Base-by-base conservation (phyloP, 2,113 vertebrate species). In the Pseudois nayaur region DNA sequence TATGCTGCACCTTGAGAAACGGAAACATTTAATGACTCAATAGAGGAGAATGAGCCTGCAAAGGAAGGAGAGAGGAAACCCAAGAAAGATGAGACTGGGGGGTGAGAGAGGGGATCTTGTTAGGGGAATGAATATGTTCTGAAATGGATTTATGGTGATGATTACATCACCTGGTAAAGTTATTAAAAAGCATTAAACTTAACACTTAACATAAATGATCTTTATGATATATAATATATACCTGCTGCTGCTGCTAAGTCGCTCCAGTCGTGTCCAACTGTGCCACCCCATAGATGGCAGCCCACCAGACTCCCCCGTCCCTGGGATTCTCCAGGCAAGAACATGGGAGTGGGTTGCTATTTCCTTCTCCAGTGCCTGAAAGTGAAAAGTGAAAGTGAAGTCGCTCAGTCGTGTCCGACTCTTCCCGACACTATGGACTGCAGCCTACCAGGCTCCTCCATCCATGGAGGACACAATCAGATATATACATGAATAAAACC, bases 341-440 rank as follows among this genome's bases (percentile, higher is more conserved):
- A 31, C 60, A 31, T 13, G 3, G 60, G 29, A 31, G 13, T 31
- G 60, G 60, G 6, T 31, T 62, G 60, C 60, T 31, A 62, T 31
- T 62, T 31, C 60, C 60, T 62, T 62, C 29, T 31, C 60, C 60
- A 62, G 3, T 62, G 60, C 13, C 15, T 31, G 29, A 62, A 31
- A 62, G 6, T 31, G 60, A 31, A 62, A 62, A 31, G 59, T 62
- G 59, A 31, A 62, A 62, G 59, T 31, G 59, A 15, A 62, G 13
- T 62, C 1, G 0, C 13, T 62, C 29, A 62, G 29, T 62, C 0
- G 2, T 15, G 29, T 31, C 29, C 0, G 13, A 62, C 60, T 31
- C 60, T 62, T 15, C 1, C 1, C 0, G 6, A 62, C 1, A 6
- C 12, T 1, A 14, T 31, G 59, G 59, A 31, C 59, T 60, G 59